A percentile compares a stretch with the other conserved stretches of the same genome.
phyloP scores from a whole-genome alignment of 2,888 invertebrate species.

The Antitype chi region DNA sequence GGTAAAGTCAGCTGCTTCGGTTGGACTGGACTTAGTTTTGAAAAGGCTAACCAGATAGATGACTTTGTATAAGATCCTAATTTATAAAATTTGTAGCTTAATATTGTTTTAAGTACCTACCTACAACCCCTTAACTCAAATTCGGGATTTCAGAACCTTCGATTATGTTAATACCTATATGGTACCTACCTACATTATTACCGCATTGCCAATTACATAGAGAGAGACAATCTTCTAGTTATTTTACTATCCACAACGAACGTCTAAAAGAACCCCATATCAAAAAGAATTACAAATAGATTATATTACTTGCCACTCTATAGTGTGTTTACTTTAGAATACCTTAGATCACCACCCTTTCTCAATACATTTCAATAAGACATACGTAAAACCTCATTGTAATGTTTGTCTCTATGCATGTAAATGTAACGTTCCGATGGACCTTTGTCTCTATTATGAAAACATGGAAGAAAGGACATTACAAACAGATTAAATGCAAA shows the following conservation, averaged over 20 bases:
- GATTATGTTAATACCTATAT: too few relatives aligned
- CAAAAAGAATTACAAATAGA: constrained; percentile 16
- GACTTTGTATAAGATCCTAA: background rate
- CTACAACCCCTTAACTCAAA: background rate
- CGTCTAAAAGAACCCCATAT: background rate
- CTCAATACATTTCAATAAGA: constrained; percentile 45
- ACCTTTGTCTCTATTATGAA: constrained; percentile 75
- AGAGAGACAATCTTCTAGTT: background rate
- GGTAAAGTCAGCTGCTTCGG: too few relatives aligned
- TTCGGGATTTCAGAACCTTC: background rate
- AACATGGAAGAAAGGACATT: constrained; percentile 82
- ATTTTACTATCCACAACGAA: background rate
- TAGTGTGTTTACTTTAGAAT: constrained; percentile 25
- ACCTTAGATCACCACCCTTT: constrained; percentile 54
- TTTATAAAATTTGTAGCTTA: background rate
- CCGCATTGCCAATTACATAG: background rate
- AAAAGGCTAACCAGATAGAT: too few relatives aligned
- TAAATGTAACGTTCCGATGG: constrained; percentile 68
- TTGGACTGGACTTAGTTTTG: too few relatives aligned
- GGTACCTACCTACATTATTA: background rate
- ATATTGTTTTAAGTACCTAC: too few relatives aligned
- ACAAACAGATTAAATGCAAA: constrained; percentile 89
- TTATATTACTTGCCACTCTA: constrained; percentile 27
- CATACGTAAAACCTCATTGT: constrained; percentile 37
- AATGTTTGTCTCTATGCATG: constrained; percentile 37